A percentile compares a stretch with the other conserved stretches of the same genome.
Evolutionary conservation across 2,797 vertebrate genomes (phyloP).

Genomic region (Apogon talboti): DNA sequence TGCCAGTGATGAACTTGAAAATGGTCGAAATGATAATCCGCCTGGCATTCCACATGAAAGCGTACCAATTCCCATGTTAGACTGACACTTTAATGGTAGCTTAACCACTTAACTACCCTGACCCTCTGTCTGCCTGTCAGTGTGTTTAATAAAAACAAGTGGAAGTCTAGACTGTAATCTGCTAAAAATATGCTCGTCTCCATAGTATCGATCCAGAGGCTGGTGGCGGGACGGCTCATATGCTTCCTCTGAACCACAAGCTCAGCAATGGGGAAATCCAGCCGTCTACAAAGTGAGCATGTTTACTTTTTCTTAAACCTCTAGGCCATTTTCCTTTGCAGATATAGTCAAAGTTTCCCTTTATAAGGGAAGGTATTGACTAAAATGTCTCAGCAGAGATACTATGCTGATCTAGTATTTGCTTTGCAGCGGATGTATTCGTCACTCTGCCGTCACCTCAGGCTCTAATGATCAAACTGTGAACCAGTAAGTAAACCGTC

Average conservation of each 20-base stretch:
- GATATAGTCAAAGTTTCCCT: conserved; percentile 11
- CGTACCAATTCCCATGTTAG: conserved; percentile 17
- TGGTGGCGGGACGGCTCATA: conserved; percentile 9
- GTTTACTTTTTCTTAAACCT: conserved; percentile 8
- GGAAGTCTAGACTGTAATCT: conserved; percentile 33
- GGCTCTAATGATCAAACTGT: background rate
- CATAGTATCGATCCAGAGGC: conserved; percentile 19
- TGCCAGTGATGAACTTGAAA: background rate
- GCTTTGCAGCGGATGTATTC: conserved; percentile 36
- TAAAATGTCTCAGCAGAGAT: conserved; percentile 1
- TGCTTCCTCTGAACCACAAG: background rate
- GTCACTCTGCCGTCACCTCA: background rate
- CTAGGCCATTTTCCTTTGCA: background rate
- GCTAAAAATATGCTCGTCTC: conserved; percentile 39
- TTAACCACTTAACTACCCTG: background rate
- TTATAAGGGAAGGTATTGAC: background rate
- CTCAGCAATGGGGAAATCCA: background rate
- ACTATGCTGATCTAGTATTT: conserved; percentile 10
- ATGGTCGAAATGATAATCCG: background rate
- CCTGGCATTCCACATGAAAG: background rate
- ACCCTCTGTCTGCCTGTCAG: conserved; percentile 7
- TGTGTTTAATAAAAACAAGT: conserved; percentile 18
- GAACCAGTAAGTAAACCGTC: conserved; percentile 35
- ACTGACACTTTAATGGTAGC: background rate
- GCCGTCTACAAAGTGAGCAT: conserved; percentile 21